These are phyloP conservation scores for Drosophila buzzatii DNA, from an alignment of 2,888 invertebrate species.

Conservation along the genomic window DNA sequence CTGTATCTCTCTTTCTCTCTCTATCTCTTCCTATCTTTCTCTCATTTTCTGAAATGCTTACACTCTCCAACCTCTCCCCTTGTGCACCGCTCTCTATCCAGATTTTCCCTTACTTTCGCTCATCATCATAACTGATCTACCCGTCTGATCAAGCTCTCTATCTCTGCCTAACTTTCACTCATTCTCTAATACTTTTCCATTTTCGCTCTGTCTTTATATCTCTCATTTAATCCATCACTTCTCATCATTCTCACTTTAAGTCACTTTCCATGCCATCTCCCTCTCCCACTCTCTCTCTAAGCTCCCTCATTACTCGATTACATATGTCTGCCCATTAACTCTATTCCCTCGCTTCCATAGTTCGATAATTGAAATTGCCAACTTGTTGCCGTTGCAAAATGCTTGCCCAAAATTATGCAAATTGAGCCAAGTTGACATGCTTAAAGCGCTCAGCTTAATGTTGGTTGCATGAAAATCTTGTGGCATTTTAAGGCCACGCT, in stretches of 20 bases:
- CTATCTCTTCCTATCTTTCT: neutral
- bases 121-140: too few species aligned
- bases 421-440: constrained; percentile 15
- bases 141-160: too few species aligned
- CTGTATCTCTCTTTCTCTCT: neutral
- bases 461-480: neutral
- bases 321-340: neutral
- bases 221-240: too few species aligned
- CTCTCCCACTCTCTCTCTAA: too few species aligned
- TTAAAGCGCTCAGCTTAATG: constrained; percentile 13
- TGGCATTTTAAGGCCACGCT: constrained; percentile 4
- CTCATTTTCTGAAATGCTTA: neutral
- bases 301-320: neutral
- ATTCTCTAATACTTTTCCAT: too few species aligned
- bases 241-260: too few species aligned
- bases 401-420: constrained; percentile 22
- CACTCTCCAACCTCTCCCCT: too few species aligned
- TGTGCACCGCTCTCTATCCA: too few species aligned
- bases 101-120: too few species aligned
- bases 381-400: constrained; percentile 24
- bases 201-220: too few species aligned
- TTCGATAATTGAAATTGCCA: constrained; percentile 1
- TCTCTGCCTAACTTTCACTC: neutral
- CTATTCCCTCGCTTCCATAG: neutral
- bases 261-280: too few species aligned